A percentile compares a stretch with the other conserved stretches of the same genome.
These are phyloP conservation scores for Propithecus coquereli DNA, from an alignment of 2,113 vertebrate species.

Conservation along the genomic window DNA sequence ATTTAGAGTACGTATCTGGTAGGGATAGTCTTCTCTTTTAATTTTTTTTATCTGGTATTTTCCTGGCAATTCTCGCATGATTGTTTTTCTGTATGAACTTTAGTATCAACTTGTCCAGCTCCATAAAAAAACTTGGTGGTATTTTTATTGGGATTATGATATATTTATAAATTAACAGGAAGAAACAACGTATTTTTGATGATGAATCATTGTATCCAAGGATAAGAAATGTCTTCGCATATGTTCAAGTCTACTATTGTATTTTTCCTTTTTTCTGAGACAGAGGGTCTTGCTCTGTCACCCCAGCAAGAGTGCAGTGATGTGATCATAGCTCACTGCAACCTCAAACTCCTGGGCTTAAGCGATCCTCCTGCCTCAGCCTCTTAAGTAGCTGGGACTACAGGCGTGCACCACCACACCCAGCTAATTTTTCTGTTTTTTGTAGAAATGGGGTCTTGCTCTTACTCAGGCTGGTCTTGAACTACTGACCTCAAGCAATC, in stretches of 20 bases:
- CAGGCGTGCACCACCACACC: neutral
- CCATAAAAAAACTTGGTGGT: neutral
- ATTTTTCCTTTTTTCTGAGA: neutral
- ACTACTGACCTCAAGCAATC: neutral
- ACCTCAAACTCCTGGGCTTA: neutral
- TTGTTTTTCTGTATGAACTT: conserved; percentile 8
- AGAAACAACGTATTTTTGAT: neutral
- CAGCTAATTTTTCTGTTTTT: neutral
- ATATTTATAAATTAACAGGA: neutral
- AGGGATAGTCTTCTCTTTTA: neutral
- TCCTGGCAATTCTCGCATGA: neutral
- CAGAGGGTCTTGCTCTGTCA: neutral
- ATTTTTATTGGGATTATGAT: neutral
- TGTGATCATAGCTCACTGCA: neutral
- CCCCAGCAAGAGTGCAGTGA: neutral
- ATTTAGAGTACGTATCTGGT: neutral
- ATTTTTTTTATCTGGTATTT: neutral
- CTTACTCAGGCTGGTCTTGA: neutral
- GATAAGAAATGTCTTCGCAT: neutral
- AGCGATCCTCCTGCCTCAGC: neutral
- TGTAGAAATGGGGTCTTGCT: neutral
- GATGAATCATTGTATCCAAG: conserved; percentile 13
- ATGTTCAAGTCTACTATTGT: neutral
- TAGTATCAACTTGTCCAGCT: neutral
- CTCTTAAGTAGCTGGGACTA: neutral